A percentile compares a stretch with the other conserved stretches of the same genome.
Conservation (phyloP, 2,888 invertebrate genomes). For the Lochmaea crataegi region DNA sequence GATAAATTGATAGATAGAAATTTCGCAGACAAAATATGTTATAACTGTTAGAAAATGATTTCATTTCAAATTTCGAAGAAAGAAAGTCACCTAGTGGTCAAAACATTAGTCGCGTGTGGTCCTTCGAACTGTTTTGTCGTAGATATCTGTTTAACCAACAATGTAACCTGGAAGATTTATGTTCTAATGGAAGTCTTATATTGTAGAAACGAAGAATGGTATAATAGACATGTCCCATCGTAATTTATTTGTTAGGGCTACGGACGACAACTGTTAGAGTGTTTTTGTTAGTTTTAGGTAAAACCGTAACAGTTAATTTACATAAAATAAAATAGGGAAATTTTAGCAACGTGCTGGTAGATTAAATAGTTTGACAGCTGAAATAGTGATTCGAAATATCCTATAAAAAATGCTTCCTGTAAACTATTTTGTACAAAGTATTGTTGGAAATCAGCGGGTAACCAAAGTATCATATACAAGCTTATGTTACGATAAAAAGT, state of each 20-base stretch:
- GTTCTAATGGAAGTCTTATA: slow-evolving; percentile 44
- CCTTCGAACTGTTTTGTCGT: slow-evolving; percentile 37
- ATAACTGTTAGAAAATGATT: slow-evolving; percentile 11
- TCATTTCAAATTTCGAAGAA: slow-evolving; percentile 28
- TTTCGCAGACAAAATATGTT: slow-evolving; percentile 23
- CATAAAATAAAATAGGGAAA: no score
- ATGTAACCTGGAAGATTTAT: slow-evolving; percentile 50
- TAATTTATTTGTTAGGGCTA: slow-evolving; percentile 39
- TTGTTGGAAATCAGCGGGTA: slow-evolving; percentile 14
- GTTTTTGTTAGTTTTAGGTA: background rate
- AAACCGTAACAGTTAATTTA: background rate
- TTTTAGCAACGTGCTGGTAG: no score
- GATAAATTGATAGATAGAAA: slow-evolving; percentile 31
- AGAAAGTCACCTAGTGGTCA: slow-evolving; percentile 43
- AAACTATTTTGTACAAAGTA: slow-evolving; percentile 5
- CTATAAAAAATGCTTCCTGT: slow-evolving; percentile 11
- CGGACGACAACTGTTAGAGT: slow-evolving; percentile 24
- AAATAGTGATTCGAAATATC: background rate
- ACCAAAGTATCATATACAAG: slow-evolving; percentile 2
- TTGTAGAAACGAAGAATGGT: slow-evolving; percentile 30
- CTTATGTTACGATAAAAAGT: slow-evolving; percentile 14
- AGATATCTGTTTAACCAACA: slow-evolving; percentile 47
- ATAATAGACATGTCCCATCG: slow-evolving; percentile 34
- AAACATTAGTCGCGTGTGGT: slow-evolving; percentile 51
- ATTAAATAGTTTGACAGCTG: background rate